Evolutionary conservation across 2,888 invertebrate species (phyloP), one percentile per base, ranked within the genome.

Genomic region (Hypolimnas misippus): DNA sequence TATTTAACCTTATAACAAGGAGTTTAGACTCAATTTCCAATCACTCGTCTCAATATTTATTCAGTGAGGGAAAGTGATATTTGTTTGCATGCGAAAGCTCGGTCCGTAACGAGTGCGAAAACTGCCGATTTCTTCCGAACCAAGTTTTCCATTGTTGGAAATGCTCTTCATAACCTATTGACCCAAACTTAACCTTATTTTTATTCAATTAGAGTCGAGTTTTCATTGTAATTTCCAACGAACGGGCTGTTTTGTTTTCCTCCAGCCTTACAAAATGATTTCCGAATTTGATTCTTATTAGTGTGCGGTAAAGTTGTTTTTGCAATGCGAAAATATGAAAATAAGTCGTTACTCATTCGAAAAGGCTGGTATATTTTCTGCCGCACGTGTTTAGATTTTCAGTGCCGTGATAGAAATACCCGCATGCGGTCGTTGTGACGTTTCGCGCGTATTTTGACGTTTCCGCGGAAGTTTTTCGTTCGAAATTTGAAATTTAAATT

Each of bases 331-430:
- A 33, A 33, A 6, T 8, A 29, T 19, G 51, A 50, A 55, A 57
- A 66, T 73, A 63, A 16, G 69, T 42, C 71, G 51, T 76, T 65
- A 25, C 49, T 44, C 25, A 44, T 17, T 52, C 17, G 42, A 17
- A 40, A 25, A 52, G 14, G 57, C n/a, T 51, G 60, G 66, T 70
- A 73, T 74, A 71, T 76, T 74, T 77, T 73, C 74, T 70, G 73
- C 76, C 83, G 78, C 87, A 87, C 86, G 85, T 87, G 87, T 74
- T 80, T 70, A 65, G 70, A 75, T 81, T 82, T 82, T 83, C 87
- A 88, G 88, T 88, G 72, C 70, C 80, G 79, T 81, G 80, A 76
- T 73, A 78, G 83, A 73, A 75, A 79, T 78, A 79, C 69, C 67
- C 66, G 78, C 73, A 79, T 65, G 70, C 74, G 81, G 81, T 72